These are phyloP conservation scores for Canis aureus DNA, from an alignment of 2,113 vertebrate genomes.

Conservation along the genomic window DNA sequence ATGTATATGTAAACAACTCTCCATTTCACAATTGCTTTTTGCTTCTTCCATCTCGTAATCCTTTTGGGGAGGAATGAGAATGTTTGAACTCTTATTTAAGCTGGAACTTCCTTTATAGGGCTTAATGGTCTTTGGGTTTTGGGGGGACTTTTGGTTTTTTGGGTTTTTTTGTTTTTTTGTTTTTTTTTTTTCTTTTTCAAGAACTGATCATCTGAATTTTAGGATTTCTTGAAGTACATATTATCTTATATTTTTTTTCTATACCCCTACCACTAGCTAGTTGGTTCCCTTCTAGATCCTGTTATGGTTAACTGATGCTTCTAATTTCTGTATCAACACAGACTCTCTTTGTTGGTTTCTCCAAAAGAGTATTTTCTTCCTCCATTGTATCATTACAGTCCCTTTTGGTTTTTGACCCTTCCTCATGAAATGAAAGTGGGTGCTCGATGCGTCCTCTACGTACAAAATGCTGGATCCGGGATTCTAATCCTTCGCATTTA, in stretches of 20 bases:
- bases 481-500: slow-evolving; percentile 94
- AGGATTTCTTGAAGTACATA: background rate
- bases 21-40: background rate
- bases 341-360: slow-evolving; percentile 82
- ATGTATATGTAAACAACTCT: background rate
- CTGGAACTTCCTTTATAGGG: background rate
- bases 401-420: slow-evolving; percentile 73
- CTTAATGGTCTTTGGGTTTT: background rate
- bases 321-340: slow-evolving; percentile 76
- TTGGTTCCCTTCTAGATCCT: background rate
- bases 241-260: background rate
- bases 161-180: background rate
- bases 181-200: background rate
- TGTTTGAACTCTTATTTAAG: background rate
- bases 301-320: slow-evolving; percentile 57
- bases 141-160: background rate
- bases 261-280: background rate
- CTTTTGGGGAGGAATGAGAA: background rate
- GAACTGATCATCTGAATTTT: background rate
- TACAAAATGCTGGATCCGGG: slow-evolving; percentile 93
- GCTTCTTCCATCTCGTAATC: slow-evolving; percentile 7
- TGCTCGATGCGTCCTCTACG: slow-evolving; percentile 92
- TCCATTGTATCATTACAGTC: slow-evolving; percentile 71
- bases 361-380: slow-evolving; percentile 81
- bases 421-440: slow-evolving; percentile 54